Evolutionary conservation across 2,113 vertebrate genomes (phyloP).

Genomic region (Calcarius ornatus): DNA sequence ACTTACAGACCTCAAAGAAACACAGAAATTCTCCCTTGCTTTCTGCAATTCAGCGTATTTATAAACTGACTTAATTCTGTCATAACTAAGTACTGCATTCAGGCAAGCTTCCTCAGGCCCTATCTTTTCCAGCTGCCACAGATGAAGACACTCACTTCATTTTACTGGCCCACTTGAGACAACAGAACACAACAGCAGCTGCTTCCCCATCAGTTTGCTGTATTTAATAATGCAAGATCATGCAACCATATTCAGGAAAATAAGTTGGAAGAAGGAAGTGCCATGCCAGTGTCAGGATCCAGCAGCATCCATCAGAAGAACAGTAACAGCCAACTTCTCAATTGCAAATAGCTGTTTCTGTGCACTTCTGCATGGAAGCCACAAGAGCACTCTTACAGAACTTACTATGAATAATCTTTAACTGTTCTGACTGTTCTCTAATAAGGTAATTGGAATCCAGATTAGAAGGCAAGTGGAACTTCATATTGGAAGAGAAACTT

Average conservation of each 20-base stretch:
- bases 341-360: conserved; percentile 41
- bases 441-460: background rate
- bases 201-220: background rate
- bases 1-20: background rate
- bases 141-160: background rate
- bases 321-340: conserved; percentile 49
- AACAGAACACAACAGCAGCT: background rate
- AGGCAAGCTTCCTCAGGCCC: background rate
- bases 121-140: background rate
- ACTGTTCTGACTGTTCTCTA: background rate
- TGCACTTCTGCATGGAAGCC: conserved; percentile 54
- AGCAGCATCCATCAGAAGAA: conserved; percentile 59
- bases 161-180: background rate
- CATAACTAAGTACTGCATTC: background rate
- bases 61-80: background rate
- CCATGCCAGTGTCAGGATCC: conserved; percentile 14
- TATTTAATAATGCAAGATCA: background rate
- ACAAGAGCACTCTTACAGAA: conserved; percentile 13
- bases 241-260: background rate
- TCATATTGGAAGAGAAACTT: background rate
- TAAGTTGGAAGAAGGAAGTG: background rate
- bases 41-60: background rate
- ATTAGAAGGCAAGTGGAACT: background rate
- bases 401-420: background rate
- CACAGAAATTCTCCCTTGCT: background rate